Evolutionary conservation across 2,797 vertebrate genomes (phyloP).

Genomic region (Melopsittacus undulatus): DNA sequence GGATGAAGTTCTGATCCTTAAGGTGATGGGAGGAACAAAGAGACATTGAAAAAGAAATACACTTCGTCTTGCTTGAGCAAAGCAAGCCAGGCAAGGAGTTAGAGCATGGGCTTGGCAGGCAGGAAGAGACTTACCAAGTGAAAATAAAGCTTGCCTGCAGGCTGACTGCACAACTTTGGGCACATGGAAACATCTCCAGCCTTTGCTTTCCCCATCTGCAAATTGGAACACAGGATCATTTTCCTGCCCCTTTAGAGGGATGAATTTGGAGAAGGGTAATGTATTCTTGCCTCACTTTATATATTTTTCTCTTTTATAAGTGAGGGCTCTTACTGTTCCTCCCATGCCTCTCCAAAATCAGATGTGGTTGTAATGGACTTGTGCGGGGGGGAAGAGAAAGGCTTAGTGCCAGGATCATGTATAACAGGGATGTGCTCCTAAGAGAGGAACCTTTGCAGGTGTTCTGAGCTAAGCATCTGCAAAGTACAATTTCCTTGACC

Average conservation of each 20-base stretch:
- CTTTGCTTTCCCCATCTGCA: not conserved
- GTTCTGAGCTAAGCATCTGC: not conserved
- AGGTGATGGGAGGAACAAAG: constrained; percentile 6
- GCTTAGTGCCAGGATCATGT: not conserved
- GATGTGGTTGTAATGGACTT: not conserved
- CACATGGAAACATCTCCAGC: not conserved
- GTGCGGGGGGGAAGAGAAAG: not conserved
- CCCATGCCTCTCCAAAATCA: not conserved
- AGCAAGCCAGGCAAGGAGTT: not conserved
- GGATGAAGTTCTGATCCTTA: not conserved
- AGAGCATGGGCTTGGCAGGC: not conserved
- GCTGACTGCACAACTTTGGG: not conserved
- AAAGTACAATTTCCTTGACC: not conserved
- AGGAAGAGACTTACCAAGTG: not conserved
- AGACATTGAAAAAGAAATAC: not conserved
- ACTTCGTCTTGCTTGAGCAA: not conserved
- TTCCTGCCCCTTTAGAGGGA: not conserved
- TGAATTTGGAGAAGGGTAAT: not conserved
- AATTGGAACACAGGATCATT: not conserved
- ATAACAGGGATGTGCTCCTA: not conserved
- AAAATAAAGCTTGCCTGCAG: not conserved
- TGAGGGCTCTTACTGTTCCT: constrained; percentile 25
- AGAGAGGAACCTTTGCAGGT: not conserved
- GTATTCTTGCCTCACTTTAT: not conserved
- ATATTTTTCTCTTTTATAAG: not conserved